phyloP scores from a whole-genome alignment of 2,888 invertebrate genomes.

The Shargacucullia verbasci region DNA sequence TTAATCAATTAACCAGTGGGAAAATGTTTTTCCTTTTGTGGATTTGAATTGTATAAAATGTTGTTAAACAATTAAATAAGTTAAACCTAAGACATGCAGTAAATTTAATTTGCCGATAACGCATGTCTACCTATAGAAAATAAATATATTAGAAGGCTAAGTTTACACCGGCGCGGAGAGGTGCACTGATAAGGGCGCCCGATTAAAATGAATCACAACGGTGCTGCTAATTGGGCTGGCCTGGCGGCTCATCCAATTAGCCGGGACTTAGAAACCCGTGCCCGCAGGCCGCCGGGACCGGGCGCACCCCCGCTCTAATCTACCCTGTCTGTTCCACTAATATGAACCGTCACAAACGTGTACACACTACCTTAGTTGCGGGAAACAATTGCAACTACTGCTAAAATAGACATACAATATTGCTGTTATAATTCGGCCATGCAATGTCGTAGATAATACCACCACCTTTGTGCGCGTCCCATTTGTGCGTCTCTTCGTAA shows the following conservation, averaged over 20 bases:
- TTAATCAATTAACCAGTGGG: too few relatives aligned
- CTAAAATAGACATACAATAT: conserved; percentile 28
- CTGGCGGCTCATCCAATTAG: conserved; percentile 87
- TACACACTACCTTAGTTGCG: conserved; percentile 53
- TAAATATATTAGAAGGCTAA: conserved; percentile 41
- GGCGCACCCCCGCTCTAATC: conserved; percentile 73
- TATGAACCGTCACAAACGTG: conserved; percentile 64
- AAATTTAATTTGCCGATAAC: conserved; percentile 12
- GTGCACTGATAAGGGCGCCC: conserved; percentile 82
- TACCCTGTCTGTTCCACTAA: conserved; percentile 67
- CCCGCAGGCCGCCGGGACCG: conserved; percentile 70
- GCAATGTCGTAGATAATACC: conserved; percentile 1
- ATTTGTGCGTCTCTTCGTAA: conserved; percentile 17
- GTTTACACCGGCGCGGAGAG: conserved; percentile 48
- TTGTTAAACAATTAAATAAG: not conserved
- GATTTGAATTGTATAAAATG: too few relatives aligned
- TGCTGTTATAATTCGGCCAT: conserved; percentile 14
- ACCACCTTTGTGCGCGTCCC: not conserved
- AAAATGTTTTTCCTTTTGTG: too few relatives aligned
- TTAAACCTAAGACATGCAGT: conserved; percentile 1
- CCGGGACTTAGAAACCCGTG: conserved; percentile 86
- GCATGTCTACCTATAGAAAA: conserved; percentile 8
- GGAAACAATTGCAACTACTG: conserved; percentile 48
- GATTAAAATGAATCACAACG: conserved; percentile 88
- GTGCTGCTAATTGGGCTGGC: conserved; percentile 84